A percentile compares a stretch with the other conserved stretches of the same genome.
Evolutionary conservation across 2,888 invertebrate genomes (phyloP).

Genomic region (Athalia cordata): DNA sequence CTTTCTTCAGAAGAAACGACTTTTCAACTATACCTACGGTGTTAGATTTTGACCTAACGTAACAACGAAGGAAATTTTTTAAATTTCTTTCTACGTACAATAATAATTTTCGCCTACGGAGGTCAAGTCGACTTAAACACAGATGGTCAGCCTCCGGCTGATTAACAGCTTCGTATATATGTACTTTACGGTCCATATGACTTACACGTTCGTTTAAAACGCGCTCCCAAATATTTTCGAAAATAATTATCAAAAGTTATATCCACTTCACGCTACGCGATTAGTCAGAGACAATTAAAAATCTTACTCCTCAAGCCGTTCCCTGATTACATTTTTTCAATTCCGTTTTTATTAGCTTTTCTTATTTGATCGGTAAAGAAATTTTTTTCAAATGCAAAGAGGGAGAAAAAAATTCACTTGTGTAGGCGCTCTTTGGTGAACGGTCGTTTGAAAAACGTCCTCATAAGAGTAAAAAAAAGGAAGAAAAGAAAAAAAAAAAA

Average conservation of each 20-base stretch:
- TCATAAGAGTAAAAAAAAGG: too few relatives aligned
- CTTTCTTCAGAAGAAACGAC: conserved; percentile 5
- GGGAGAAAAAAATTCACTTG: background rate
- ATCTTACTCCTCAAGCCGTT: too few relatives aligned
- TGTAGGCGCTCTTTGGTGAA: background rate
- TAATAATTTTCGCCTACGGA: conserved; percentile 11
- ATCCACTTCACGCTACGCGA: too few relatives aligned
- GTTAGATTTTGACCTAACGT: background rate
- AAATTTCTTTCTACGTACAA: too few relatives aligned
- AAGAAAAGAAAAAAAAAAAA: too few relatives aligned
- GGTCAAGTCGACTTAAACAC: background rate
- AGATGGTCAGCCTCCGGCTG: conserved; percentile 9
- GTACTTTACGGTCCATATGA: too few relatives aligned
- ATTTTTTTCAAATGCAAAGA: too few relatives aligned
- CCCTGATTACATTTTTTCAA: too few relatives aligned
- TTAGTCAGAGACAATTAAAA: too few relatives aligned
- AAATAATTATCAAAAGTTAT: too few relatives aligned
- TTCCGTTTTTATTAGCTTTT: too few relatives aligned
- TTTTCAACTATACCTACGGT: background rate
- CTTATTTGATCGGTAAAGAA: too few relatives aligned
- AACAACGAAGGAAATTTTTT: background rate
- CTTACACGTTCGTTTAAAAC: background rate
- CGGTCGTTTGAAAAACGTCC: background rate
- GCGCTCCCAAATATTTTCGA: conserved; percentile 6
- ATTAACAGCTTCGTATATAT: conserved; percentile 17